Evolutionary conservation across 2,888 invertebrate genomes (phyloP), one percentile per base, ranked within the genome.

Genomic region (Hipparchia semele): DNA sequence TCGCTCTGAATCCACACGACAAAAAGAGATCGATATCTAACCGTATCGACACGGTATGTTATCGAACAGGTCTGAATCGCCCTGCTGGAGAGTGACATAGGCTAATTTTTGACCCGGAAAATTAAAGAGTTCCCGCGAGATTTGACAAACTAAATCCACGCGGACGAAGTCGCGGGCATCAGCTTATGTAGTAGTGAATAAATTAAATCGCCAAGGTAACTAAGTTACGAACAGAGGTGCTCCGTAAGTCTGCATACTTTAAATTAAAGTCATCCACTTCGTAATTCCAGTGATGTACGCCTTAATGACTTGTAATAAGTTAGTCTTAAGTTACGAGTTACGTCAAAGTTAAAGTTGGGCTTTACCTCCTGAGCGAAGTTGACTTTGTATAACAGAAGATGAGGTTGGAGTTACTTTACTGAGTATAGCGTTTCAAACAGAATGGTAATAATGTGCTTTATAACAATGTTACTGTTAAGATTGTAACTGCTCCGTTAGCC

Each of bases 261-360:
- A 62, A 68, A 66, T 72, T 68, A 67, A 61, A 72, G 61, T 60
- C 65, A 53, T 71, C 59, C 54, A 54, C 68, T 72, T 10, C 54
- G 72, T 61, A 68, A 72, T 68, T 64, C 51, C 58, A 68, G 61
- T 62, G 62, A 68, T 59, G 71, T 67, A 56, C 72, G 61, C 62
- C 62, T 49, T 72, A 68, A 72, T 69, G 69, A 73, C 69, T 69
- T 61, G 33, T 68, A 72, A 72, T 72, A 72, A 72, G 58, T 68
- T 72, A n/a, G 65, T 59, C 58, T 69, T 69, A 69, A 73, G 69
- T 68, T 69, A 69, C 60, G 53, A 73, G 69, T 68, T 69, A 69
- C 60, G 53, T 13, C 69, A n/a, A 68, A 72, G 72, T 72, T 68
- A 58, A 56, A 68, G 68, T 64, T 39, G 68, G 59, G 51, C 33